Evolutionary conservation across 2,113 vertebrate species (phyloP).

Genomic region (Vicugna pacos): DNA sequence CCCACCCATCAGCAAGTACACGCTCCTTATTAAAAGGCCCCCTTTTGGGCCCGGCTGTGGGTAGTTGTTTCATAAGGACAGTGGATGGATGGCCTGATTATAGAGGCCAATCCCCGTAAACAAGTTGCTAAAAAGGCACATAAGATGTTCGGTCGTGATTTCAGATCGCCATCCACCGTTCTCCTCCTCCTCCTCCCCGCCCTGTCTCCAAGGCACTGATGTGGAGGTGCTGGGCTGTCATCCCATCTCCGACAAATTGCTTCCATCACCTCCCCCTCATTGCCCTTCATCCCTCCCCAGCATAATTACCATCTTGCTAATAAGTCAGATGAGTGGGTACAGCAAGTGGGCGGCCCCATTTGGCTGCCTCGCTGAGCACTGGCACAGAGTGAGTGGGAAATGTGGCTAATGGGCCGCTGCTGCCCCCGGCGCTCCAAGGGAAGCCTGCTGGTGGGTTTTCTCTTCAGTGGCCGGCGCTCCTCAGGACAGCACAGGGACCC

Average conservation of each 20-base stretch:
- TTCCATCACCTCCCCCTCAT: background rate
- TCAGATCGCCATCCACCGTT: background rate
- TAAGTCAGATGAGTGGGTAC: constrained; percentile 55
- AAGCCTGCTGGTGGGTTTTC: background rate
- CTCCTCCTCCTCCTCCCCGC: background rate
- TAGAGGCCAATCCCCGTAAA: background rate
- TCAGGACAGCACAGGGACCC: background rate
- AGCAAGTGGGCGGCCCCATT: background rate
- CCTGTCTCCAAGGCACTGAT: background rate
- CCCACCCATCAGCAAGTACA: background rate
- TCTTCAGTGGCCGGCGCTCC: background rate
- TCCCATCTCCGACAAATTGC: background rate
- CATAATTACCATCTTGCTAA: constrained; percentile 51
- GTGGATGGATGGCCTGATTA: constrained; percentile 1
- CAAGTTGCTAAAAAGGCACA: constrained; percentile 47
- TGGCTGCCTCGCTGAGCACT: constrained; percentile 24
- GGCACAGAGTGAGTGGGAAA: constrained; percentile 29
- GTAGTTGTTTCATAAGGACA: background rate
- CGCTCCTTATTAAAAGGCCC: constrained; percentile 1
- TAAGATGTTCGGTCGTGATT: background rate
- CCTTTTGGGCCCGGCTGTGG: background rate
- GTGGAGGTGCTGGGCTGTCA: background rate
- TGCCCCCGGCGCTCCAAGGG: background rate
- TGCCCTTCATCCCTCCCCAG: constrained; percentile 34
- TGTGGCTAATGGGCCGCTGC: background rate